These are phyloP conservation scores for Scomberomorus guttatus DNA, from an alignment of 2,797 vertebrate genomes.

Conservation along the genomic window DNA sequence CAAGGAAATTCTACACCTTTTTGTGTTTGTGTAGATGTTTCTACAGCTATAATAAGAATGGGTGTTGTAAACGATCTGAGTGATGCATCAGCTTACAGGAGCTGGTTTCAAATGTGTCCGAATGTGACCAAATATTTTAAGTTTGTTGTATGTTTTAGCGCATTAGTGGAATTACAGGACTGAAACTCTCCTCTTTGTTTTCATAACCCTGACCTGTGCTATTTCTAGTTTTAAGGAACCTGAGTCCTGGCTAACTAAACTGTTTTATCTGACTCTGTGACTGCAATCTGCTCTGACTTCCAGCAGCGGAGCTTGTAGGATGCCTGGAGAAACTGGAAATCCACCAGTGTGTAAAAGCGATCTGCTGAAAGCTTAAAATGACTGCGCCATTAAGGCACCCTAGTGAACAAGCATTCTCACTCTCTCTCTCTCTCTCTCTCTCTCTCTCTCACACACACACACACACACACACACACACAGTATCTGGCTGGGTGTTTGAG, in stretches of 20 bases:
- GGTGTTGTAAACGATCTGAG: background rate
- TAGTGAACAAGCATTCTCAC: conserved; percentile 28
- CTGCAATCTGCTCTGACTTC: conserved; percentile 1
- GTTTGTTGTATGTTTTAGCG: background rate
- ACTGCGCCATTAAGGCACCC: conserved; percentile 34
- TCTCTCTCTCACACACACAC: too few species aligned
- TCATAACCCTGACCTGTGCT: background rate
- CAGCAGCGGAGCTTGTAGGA: conserved; percentile 20
- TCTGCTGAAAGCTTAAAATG: conserved; percentile 59
- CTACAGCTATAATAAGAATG: background rate
- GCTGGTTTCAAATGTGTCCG: background rate
- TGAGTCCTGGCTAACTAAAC: background rate
- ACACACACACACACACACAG: conserved; percentile 25
- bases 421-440: too few species aligned
- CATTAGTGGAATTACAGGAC: background rate
- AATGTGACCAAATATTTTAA: background rate
- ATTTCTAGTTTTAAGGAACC: background rate
- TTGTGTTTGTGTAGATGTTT: conserved; percentile 11
- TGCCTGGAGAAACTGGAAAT: conserved; percentile 37
- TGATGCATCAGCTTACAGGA: background rate
- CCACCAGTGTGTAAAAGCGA: conserved; percentile 34
- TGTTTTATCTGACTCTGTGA: background rate
- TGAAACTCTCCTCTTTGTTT: too few species aligned
- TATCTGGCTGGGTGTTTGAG: conserved; percentile 31
- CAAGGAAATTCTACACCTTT: background rate